phyloP scores from a whole-genome alignment of 2,888 invertebrate genomes.

The Eupithecia subumbrata region DNA sequence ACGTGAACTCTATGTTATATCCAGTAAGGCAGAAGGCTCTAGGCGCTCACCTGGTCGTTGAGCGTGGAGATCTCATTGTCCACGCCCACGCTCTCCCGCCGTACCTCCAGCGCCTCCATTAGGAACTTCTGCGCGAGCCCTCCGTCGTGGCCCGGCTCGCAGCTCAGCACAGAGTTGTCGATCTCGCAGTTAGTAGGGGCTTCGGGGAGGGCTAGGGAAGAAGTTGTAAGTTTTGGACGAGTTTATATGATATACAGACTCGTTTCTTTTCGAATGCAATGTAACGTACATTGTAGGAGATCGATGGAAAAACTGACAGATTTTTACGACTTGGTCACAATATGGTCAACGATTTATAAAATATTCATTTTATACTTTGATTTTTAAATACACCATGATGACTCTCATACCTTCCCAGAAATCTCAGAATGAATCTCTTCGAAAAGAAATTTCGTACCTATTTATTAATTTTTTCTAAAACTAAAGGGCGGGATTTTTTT shows the following conservation, averaged over 20 bases:
- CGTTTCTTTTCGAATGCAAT: not conserved
- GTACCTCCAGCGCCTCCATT: slow-evolving; percentile 89
- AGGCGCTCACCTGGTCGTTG: slow-evolving; percentile 86
- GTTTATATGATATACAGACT: not conserved
- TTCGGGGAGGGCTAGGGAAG: slow-evolving; percentile 86
- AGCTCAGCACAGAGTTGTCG: slow-evolving; percentile 88
- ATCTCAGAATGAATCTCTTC: not conserved
- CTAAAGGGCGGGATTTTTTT: too few relatives aligned
- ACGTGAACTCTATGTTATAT: not conserved
- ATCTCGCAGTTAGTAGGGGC: slow-evolving; percentile 90
- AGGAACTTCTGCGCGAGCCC: slow-evolving; percentile 92
- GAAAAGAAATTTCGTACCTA: too few relatives aligned
- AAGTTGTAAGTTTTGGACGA: not conserved
- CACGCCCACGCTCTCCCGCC: slow-evolving; percentile 70
- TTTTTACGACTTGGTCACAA: too few relatives aligned
- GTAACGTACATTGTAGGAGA: not conserved
- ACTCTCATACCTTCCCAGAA: not conserved
- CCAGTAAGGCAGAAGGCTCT: slow-evolving; percentile 38
- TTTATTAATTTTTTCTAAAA: too few relatives aligned
- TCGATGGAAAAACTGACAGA: too few relatives aligned
- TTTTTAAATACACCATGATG: too few relatives aligned
- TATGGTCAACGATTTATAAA: too few relatives aligned
- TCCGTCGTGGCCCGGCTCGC: slow-evolving; percentile 91
- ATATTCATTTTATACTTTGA: too few relatives aligned
- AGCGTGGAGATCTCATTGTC: slow-evolving; percentile 86